Base-by-base conservation (phyloP, 1,140 invertebrate genomes). In the Homarus americanus region DNA sequence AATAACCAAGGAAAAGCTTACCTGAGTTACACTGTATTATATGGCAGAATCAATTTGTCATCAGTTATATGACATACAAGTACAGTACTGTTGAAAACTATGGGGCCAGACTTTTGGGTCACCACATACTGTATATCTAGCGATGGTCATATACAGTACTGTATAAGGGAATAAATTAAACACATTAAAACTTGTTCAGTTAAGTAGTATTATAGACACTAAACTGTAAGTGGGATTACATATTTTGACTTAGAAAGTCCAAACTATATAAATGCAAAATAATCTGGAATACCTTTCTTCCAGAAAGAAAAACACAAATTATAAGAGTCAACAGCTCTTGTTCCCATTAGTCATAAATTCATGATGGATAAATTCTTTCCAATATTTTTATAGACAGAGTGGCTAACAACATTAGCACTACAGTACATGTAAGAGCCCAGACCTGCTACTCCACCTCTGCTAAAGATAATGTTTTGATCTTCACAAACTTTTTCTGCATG, bases 211-310 rank as follows among this genome's bases (percentile, higher is more conserved):
- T 63, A 20, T 63, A 63, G 58, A 63, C 58, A 63, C 58, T 63
- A 24, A 63, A 63, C 58, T 63, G 58, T 63, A 49, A 7, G 9
- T 63, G 58, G 58, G 12, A 63, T 63, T 63, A 63, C 58, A 63
- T 63, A 63, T 63, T 63, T 63, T 63, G 58, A 15, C 58, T 63
- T 63, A 17, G 12, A 49, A 63, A 63, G 12, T 63, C 20, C 58
- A 63, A 63, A 24, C 58, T 63, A 4, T 63, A 63, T 63, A 63
- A 63, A 63, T 63, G 58, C 58, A 63, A 63, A 63, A 63, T 63
- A 24, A 17, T 63, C 20, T 63, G 58, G 58, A 63, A 20, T 63
- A 49, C 15, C 44, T 49, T 24, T 20, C 58, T 63, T 20, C 58
- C 4, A 63, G 58, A 20, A 63, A 63, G 4, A 49, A 10, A 49